These are phyloP conservation scores for Paracyprichromis sp. DNA, from an alignment of 2,113 vertebrate genomes.

Conservation along the genomic window DNA sequence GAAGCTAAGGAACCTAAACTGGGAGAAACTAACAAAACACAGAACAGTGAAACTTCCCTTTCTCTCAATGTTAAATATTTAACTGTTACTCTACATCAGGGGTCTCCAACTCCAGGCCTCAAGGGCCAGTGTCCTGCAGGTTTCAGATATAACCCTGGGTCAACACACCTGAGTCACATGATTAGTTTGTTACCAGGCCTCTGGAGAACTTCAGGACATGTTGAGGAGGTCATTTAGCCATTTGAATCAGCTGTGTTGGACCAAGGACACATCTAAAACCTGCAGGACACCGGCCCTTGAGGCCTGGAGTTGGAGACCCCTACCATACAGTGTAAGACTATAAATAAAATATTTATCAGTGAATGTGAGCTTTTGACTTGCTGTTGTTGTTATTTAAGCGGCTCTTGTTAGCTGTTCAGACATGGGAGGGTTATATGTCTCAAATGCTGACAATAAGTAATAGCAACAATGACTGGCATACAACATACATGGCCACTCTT, in stretches of 20 bases:
- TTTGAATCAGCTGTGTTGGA: background rate
- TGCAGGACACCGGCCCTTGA: background rate
- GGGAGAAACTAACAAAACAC: too few relatives aligned
- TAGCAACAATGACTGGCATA: background rate
- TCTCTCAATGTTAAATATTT: too few relatives aligned
- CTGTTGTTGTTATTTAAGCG: background rate
- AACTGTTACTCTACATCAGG: background rate
- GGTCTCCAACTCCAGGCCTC: background rate
- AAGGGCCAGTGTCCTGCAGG: background rate
- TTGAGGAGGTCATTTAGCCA: background rate
- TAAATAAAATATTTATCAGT: background rate
- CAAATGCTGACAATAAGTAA: background rate
- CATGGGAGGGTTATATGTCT: background rate
- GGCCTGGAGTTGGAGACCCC: background rate
- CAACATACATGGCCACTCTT: background rate
- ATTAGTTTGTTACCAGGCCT: background rate
- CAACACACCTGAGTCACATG: background rate
- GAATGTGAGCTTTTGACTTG: background rate
- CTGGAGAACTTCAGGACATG: background rate
- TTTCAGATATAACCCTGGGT: background rate
- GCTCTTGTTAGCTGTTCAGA: background rate
- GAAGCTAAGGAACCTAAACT: too few relatives aligned
- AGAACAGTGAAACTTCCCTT: too few relatives aligned
- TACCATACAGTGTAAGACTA: background rate
- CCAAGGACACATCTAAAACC: background rate